Evolutionary conservation across 2,113 vertebrate genomes (phyloP), one percentile per base, ranked within the genome.

Genomic region (Corythornis madagascariensis): DNA sequence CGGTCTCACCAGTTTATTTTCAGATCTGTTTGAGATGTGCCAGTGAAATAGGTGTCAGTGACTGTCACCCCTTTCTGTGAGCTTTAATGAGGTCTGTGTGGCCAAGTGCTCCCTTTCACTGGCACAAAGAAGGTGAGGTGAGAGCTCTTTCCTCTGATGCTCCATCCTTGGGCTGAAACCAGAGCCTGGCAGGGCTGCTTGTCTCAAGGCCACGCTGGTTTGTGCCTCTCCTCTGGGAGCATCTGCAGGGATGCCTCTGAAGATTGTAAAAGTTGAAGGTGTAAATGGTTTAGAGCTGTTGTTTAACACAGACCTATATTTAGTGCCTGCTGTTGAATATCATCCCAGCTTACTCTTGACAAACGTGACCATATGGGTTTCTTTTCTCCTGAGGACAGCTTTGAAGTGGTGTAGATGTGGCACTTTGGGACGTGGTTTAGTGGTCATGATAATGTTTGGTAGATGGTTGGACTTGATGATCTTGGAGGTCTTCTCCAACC

Each of bases 301-400:
- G 72, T 80, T 92, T 74, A 71, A 88, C 47, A 21, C 66, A 12
- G 52, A 10, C 43, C 73, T 86, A 31, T 83, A 56, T 86, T 86
- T 83, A 83, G 86, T 60, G 53, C 72, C 45, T 90, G 79, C 86
- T 93, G 86, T 59, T 95, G 74, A 77, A 45, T 56, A 35, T 76
- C 89, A 42, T 11, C 59, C 72, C 42, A 35, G 31, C 9, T 60
- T 52, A 11, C 63, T 65, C 82, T 48, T 65, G 75, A 76, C 63
- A 66, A 60, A 48, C 2, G 7, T 28, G 45, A 10, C 28, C 0
- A 0, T 66, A 43, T 47, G 0, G 0, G 77, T 91, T 70, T 66
- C 16, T 42, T n/a, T 66, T 77, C 52, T 77, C 56, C 59, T 80
- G 9, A 12, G 45, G 55, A 17, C 2, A 5, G 22, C 3, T 2